Evolutionary conservation across 2,797 vertebrate genomes (phyloP).

Genomic region (Octomys mimax): DNA sequence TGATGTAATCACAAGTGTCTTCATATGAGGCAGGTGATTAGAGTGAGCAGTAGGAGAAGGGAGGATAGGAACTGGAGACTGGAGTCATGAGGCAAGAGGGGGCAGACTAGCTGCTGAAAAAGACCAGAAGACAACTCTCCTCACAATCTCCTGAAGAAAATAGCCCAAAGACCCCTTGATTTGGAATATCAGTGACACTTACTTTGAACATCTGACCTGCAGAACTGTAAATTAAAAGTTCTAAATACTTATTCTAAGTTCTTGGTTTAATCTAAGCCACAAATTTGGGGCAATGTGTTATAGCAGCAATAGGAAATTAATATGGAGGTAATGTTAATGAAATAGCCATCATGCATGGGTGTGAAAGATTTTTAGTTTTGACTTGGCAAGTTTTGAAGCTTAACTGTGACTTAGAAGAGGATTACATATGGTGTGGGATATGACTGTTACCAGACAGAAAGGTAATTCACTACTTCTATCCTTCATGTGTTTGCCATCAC

Average conservation of each 20-base stretch:
- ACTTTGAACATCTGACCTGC: neutral
- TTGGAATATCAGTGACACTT: neutral
- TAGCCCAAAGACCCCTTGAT: neutral
- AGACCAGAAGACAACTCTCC: neutral
- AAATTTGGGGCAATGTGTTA: neutral
- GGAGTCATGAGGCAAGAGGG: neutral
- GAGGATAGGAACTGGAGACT: neutral
- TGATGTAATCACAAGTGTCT: neutral
- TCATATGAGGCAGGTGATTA: neutral
- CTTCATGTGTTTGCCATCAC: neutral
- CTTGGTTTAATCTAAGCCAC: neutral
- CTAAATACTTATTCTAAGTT: neutral
- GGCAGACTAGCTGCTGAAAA: neutral
- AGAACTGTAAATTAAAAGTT: neutral
- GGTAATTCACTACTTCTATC: neutral
- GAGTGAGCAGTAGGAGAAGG: neutral
- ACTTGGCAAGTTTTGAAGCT: neutral
- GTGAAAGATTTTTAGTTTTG: neutral
- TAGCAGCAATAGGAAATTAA: neutral
- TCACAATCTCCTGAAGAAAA: neutral
- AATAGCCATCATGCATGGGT: neutral
- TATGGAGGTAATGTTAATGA: neutral
- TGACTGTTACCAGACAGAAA: neutral
- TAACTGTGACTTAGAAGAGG: neutral
- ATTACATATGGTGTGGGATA: neutral